Evolutionary conservation across 2,888 invertebrate genomes (phyloP).

Genomic region (Caenorhabditis zanzibari): DNA sequence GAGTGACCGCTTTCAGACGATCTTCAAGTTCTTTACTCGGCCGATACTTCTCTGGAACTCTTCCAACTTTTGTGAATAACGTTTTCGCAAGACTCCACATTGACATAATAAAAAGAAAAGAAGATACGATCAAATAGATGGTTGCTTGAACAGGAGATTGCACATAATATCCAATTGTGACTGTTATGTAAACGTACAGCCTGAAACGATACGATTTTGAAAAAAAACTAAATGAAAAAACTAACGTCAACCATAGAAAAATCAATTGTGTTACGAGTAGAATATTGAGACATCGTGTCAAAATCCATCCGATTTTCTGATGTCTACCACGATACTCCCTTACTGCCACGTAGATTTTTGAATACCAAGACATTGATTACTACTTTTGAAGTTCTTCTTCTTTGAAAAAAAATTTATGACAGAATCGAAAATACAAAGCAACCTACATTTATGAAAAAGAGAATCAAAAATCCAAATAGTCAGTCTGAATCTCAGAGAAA

Average conservation of each 20-base stretch:
- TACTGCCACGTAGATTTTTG: constrained; percentile 76
- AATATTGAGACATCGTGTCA: constrained; percentile 65
- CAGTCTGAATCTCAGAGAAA: too few species aligned
- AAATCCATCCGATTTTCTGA: constrained; percentile 60
- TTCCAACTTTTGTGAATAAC: constrained; percentile 65
- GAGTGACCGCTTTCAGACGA: constrained; percentile 71
- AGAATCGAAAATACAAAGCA: too few species aligned
- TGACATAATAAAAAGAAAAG: constrained; percentile 67
- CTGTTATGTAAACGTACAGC: constrained; percentile 54
- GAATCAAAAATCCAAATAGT: too few species aligned
- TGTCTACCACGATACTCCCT: constrained; percentile 69
- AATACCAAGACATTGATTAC: constrained; percentile 79
- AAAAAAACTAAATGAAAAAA: neutral
- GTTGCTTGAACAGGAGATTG: constrained; percentile 52
- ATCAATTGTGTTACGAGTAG: constrained; percentile 64
- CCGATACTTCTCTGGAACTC: constrained; percentile 70
- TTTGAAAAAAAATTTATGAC: too few species aligned
- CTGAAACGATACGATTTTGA: constrained; percentile 27
- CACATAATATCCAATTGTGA: constrained; percentile 65
- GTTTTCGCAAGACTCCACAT: constrained; percentile 74
- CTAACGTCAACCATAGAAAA: constrained; percentile 55
- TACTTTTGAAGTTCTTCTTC: constrained; percentile 47
- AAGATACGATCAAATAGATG: constrained; percentile 69
- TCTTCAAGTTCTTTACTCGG: constrained; percentile 67
- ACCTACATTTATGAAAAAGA: too few species aligned